A percentile compares a stretch with the other conserved stretches of the same genome.
Evolutionary conservation across 2,888 invertebrate species (phyloP).

Genomic region (Tachina fera): DNA sequence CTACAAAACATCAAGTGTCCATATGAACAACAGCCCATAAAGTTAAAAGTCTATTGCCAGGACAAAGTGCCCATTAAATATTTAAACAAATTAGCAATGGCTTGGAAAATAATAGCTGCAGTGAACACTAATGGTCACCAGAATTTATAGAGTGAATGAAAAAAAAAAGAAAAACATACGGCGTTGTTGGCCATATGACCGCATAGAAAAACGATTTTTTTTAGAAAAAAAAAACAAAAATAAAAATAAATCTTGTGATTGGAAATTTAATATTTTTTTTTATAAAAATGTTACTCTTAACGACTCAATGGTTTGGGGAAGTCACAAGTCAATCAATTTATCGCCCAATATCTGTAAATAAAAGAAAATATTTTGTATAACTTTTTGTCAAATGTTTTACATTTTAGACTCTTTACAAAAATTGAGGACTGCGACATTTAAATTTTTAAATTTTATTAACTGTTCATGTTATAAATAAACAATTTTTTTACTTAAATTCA

Average conservation of each 20-base stretch:
- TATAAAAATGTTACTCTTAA: not conserved
- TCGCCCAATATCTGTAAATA: too few relatives aligned
- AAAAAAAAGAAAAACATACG: not conserved
- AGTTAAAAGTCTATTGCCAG: conserved; percentile 37
- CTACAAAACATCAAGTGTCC: conserved; percentile 39
- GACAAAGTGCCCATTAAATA: conserved; percentile 44
- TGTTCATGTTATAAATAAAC: conserved; percentile 30
- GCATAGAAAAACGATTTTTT: not conserved
- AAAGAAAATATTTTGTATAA: too few relatives aligned
- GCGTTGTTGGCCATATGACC: not conserved
- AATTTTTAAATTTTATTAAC: conserved; percentile 51
- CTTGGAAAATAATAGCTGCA: conserved; percentile 44
- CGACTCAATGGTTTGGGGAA: too few relatives aligned
- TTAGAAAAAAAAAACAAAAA: not conserved
- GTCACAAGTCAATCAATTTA: too few relatives aligned
- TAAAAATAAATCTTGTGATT: not conserved
- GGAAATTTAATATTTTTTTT: not conserved
- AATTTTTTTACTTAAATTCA: conserved; percentile 13
- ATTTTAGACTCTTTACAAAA: not conserved
- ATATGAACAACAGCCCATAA: conserved; percentile 49
- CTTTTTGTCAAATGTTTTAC: too few relatives aligned
- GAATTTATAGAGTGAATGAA: conserved; percentile 7
- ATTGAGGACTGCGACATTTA: conserved; percentile 14
- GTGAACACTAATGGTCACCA: conserved; percentile 6
- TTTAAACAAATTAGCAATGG: conserved; percentile 57